Evolutionary conservation across 2,888 invertebrate species (phyloP).

Genomic region (Leptinotarsa juncta): DNA sequence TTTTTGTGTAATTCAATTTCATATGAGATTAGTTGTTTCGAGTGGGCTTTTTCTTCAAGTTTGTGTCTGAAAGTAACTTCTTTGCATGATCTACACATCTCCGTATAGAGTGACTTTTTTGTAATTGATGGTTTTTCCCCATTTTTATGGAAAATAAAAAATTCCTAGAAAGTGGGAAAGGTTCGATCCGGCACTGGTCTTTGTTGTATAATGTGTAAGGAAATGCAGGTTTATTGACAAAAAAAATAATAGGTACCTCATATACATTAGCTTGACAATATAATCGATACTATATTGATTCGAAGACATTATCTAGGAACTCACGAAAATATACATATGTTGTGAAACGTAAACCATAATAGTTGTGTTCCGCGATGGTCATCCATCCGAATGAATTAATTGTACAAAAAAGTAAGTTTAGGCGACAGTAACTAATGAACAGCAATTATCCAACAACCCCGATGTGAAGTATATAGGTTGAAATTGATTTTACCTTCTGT

Average conservation of each 20-base stretch:
- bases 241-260: background rate
- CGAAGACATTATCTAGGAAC: background rate
- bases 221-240: background rate
- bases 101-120: too few species aligned
- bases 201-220: background rate
- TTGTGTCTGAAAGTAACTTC: too few species aligned
- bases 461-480: conserved; percentile 50
- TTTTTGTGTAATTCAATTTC: too few species aligned
- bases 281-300: conserved; percentile 1
- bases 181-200: background rate
- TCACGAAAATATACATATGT: background rate
- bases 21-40: too few species aligned
- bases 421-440: conserved; percentile 17
- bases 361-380: background rate
- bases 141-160: too few species aligned
- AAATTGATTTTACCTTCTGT: conserved; percentile 64
- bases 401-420: background rate
- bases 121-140: too few species aligned
- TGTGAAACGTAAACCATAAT: background rate
- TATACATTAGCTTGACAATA: background rate
- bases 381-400: background rate
- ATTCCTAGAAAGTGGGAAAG: too few species aligned
- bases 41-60: too few species aligned
- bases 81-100: too few species aligned
- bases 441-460: conserved; percentile 30